A percentile compares a stretch with the other conserved stretches of the same genome.
phyloP scores from a whole-genome alignment of 2,797 vertebrate genomes.

The Eutrigla gurnardus region DNA sequence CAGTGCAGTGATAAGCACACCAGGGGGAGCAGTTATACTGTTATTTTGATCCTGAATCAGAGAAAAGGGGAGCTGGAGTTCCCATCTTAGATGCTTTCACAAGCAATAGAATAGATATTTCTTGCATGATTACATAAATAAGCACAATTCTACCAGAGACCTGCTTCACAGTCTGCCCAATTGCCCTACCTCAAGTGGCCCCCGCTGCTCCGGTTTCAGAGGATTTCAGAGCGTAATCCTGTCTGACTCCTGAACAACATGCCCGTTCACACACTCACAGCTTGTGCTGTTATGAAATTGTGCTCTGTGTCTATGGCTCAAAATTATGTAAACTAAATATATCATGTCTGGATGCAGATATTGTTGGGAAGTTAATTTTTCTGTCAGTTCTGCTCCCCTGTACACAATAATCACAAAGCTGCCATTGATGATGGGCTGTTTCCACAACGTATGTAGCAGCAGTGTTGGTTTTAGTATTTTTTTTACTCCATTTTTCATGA shows the following conservation, averaged over 20 bases:
- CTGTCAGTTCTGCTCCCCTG: conserved; percentile 47
- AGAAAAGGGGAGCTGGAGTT: conserved; percentile 58
- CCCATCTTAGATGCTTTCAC: conserved; percentile 72
- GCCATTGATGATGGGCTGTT: conserved; percentile 29
- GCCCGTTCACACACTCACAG: conserved; percentile 52
- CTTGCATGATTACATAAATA: conserved; percentile 84
- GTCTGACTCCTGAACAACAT: conserved; percentile 68
- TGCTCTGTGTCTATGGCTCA: conserved; percentile 29
- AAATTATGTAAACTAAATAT: conserved; percentile 39
- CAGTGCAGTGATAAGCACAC: conserved; percentile 84
- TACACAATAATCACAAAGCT: conserved; percentile 47
- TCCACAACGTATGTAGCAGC: conserved; percentile 37
- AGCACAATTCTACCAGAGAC: conserved; percentile 70
- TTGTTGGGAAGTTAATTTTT: conserved; percentile 32
- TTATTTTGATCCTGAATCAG: conserved; percentile 73
- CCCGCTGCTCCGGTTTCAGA: conserved; percentile 73
- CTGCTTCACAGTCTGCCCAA: conserved; percentile 66
- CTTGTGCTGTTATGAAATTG: conserved; percentile 49
- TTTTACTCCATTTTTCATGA: conserved; percentile 33
- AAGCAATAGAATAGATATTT: conserved; percentile 75
- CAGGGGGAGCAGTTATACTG: conserved; percentile 96
- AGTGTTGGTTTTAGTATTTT: conserved; percentile 46
- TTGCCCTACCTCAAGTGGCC: conserved; percentile 72
- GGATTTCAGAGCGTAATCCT: conserved; percentile 76
- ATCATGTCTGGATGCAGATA: conserved; percentile 1